phyloP scores from a whole-genome alignment of 2,113 vertebrate genomes.

The Oenanthe melanoleuca region DNA sequence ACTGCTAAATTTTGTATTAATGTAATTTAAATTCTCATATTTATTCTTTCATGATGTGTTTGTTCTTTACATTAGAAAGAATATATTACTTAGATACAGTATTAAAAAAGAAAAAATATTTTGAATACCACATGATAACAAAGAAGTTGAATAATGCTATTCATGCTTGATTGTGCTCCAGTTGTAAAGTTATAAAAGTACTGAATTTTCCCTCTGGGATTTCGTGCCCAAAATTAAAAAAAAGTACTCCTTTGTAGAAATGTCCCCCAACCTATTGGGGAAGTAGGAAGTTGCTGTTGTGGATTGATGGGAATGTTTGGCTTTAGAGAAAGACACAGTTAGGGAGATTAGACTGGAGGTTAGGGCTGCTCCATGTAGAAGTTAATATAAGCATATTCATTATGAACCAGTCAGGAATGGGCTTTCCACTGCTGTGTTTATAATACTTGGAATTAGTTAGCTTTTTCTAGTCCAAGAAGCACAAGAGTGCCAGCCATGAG shows the following conservation, averaged over 20 bases:
- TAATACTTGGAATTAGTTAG: neutral
- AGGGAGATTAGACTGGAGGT: neutral
- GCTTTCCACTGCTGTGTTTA: neutral
- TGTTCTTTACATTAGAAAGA: neutral
- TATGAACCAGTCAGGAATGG: neutral
- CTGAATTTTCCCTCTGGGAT: neutral
- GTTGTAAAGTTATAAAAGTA: neutral
- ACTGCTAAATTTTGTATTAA: neutral
- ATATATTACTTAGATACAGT: neutral
- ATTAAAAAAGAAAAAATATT: neutral
- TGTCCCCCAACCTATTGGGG: neutral
- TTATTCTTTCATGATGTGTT: neutral
- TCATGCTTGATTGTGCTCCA: neutral
- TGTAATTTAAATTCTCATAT: neutral
- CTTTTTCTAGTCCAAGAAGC: neutral
- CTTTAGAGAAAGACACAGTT: neutral
- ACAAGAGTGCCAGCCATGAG: neutral
- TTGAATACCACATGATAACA: neutral
- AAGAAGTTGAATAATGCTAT: neutral
- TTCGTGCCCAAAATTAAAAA: neutral
- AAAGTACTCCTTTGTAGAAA: neutral
- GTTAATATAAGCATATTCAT: neutral
- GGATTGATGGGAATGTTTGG: neutral
- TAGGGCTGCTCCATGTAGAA: neutral
- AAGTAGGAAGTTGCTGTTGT: fast-evolving